Evolutionary conservation across 2,113 vertebrate species (phyloP).

Genomic region (Recurvirostra avosetta): DNA sequence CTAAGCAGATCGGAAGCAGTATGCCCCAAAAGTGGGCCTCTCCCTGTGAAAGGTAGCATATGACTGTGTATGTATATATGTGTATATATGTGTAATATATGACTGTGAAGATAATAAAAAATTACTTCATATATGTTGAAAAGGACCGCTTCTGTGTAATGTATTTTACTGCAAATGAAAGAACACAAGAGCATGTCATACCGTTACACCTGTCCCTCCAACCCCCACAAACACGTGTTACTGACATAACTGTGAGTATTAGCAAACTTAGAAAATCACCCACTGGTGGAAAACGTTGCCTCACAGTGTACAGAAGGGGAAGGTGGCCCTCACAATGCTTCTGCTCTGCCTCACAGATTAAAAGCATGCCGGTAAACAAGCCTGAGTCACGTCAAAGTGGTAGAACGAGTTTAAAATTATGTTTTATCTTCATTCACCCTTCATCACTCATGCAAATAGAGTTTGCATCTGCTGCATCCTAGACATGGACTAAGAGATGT

Average conservation of each 20-base stretch:
- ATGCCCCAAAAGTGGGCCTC: background rate
- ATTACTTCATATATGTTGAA: background rate
- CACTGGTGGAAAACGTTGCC: background rate
- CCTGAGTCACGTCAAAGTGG: background rate
- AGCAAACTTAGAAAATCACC: background rate
- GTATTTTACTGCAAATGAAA: background rate
- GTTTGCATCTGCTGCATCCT: background rate
- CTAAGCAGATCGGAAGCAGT: background rate
- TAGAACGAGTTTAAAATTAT: background rate
- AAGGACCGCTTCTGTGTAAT: background rate
- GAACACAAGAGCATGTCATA: background rate
- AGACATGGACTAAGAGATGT: background rate
- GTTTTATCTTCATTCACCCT: background rate
- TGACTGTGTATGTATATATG: background rate
- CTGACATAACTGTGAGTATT: background rate
- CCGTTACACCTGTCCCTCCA: background rate
- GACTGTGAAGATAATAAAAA: background rate
- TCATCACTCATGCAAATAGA: background rate
- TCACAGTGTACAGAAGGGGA: background rate
- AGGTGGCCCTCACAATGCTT: background rate
- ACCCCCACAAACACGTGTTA: rapidly evolving
- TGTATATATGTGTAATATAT: no score
- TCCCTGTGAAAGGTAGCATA: no score
- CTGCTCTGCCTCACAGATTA: background rate
- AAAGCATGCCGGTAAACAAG: background rate